Conservation (phyloP, 2,113 vertebrate genomes). For the Leucopsar rothschildi region DNA sequence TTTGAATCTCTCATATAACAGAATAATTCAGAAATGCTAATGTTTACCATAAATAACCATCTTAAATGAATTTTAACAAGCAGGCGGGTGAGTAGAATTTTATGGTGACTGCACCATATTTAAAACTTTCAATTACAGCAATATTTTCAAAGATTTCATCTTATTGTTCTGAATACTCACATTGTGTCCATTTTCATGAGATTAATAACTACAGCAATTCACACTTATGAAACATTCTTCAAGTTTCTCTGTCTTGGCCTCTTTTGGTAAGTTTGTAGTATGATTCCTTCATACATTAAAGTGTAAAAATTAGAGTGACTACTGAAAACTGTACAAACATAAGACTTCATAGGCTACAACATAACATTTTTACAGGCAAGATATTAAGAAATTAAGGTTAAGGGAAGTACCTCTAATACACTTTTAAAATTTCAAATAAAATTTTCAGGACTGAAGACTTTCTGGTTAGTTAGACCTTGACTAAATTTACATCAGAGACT, state of each 20-base stretch:
- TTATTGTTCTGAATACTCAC: neutral
- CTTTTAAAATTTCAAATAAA: neutral
- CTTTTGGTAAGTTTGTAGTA: neutral
- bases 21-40: neutral
- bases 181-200: neutral
- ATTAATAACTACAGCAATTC: neutral
- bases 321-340: neutral
- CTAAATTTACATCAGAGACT: neutral
- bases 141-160: neutral
- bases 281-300: neutral
- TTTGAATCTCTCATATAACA: neutral
- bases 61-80: neutral
- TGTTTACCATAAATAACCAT: neutral
- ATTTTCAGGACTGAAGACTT: neutral
- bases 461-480: neutral
- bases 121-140: neutral
- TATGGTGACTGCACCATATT: neutral
- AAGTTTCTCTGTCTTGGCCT: neutral
- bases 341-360: neutral
- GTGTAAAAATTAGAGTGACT: neutral
- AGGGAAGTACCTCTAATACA: neutral
- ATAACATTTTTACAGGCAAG: neutral
- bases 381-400: neutral
- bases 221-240: neutral
- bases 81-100: neutral